phyloP scores from a whole-genome alignment of 2,888 invertebrate species.

The Tachina lurida region DNA sequence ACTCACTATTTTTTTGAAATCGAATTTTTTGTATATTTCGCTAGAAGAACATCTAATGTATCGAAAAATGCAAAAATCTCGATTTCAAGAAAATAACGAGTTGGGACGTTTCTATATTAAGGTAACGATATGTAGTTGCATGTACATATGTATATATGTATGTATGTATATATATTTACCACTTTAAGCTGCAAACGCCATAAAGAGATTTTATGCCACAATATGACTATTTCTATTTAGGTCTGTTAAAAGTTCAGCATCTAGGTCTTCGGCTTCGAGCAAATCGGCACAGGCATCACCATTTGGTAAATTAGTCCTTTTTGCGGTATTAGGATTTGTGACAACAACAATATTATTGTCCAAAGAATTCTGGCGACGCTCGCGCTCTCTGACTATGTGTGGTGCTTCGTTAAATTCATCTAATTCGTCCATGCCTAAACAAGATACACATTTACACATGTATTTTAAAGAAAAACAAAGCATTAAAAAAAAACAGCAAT shows the following conservation, averaged over 20 bases:
- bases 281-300: constrained; percentile 81
- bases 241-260: constrained; percentile 82
- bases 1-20: too few species aligned
- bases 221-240: constrained; percentile 83
- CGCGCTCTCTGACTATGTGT: constrained; percentile 87
- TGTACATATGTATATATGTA: too few species aligned
- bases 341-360: constrained; percentile 75
- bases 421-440: constrained; percentile 89
- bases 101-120: too few species aligned
- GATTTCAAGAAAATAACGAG: too few species aligned
- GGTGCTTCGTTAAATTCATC: constrained; percentile 96
- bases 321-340: constrained; percentile 75
- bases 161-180: not conserved
- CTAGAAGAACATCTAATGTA: too few species aligned
- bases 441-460: not conserved
- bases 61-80: too few species aligned
- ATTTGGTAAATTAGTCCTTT: constrained; percentile 78
- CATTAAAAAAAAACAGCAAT: not conserved
- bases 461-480: not conserved
- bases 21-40: too few species aligned
- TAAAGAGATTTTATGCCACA: constrained; percentile 78
- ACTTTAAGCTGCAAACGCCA: not conserved
- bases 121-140: too few species aligned
- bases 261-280: constrained; percentile 81
- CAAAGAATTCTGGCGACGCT: constrained; percentile 79